A percentile compares a stretch with the other conserved stretches of the same genome.
Evolutionary conservation across 1,140 invertebrate genomes (phyloP).

Genomic region (Tetramorium alpestre): DNA sequence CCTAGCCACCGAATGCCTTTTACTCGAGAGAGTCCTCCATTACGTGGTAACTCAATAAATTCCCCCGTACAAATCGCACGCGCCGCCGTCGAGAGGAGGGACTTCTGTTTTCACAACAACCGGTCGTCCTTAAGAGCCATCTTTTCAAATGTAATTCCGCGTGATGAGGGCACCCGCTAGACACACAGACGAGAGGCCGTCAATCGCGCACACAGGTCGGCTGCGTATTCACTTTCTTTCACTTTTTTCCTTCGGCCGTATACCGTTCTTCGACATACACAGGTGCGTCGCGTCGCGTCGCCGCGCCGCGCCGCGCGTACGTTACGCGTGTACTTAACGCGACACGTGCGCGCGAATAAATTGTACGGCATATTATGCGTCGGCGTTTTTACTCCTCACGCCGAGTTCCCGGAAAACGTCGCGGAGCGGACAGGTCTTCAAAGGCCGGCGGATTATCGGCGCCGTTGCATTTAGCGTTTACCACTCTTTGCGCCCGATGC

Average conservation of each 20-base stretch:
- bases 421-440: not conserved
- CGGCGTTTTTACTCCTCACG: not conserved
- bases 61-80: constrained; percentile 54
- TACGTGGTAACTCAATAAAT: constrained; percentile 67
- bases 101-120: constrained; percentile 68
- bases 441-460: not conserved
- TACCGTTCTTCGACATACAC: not conserved
- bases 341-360: constrained; percentile 25
- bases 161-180: constrained; percentile 54
- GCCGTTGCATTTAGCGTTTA: not conserved
- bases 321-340: constrained; percentile 25
- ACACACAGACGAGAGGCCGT: constrained; percentile 35
- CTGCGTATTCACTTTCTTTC: constrained; percentile 47
- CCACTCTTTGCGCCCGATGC: not conserved
- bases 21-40: constrained; percentile 50
- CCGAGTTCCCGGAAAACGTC: not conserved
- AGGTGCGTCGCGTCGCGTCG: not conserved
- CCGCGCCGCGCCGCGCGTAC: not conserved
- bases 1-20: constrained; percentile 30
- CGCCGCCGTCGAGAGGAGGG: constrained; percentile 43
- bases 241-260: constrained; percentile 1
- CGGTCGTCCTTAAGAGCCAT: constrained; percentile 66
- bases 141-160: constrained; percentile 68
- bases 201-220: constrained; percentile 26
- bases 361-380: constrained; percentile 13